Evolutionary conservation across 2,888 invertebrate species (phyloP), one percentile per base, ranked within the genome.

Genomic region (Acanthosepion pharaonis): DNA sequence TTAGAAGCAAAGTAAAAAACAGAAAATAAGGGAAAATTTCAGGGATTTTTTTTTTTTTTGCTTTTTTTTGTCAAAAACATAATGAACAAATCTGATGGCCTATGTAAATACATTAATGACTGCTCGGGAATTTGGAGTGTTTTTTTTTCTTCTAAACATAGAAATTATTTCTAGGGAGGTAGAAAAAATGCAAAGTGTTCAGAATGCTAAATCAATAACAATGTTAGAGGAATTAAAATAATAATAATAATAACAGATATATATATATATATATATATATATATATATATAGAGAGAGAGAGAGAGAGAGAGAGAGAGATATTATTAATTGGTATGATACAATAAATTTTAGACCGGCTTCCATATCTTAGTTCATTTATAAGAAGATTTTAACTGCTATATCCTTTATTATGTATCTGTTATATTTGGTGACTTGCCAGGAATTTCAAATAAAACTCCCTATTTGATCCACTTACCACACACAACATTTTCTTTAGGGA

Each of bases 51-150:
- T 42, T 42, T 42, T 42, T 42, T 42, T 42, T 0, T n/a, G 2
- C 3, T 20, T 78, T 78, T 78, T 78, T 78, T 33, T 33, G n/a
- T 33, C 1, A n/a, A 78, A 78, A 15, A 78, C n/a, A 78, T 15
- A 78, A 78, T 78, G 78, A 78, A 78, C n/a, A n/a, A n/a, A 78
- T n/a, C 33, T 78, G 78, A n/a, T n/a, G 78, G n/a, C n/a, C n/a
- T 9, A 59, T 59, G 59, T 59, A 59, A 59, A 78, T 78, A 78
- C 33, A 78, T 78, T 78, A 78, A 78, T 78, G 78, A 78, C n/a
- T 33, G n/a, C n/a, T 78, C n/a, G 3, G 78, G 15, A 78, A 78
- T 78, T 78, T 78, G 11, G 15, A 25, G 28, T n/a, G 8, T 28
- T 78, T n/a, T 78, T 33, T n/a, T 28, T n/a, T 15, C n/a, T 23